These are phyloP conservation scores for Sarcophaga carnaria DNA, from an alignment of 2,888 invertebrate species.

Conservation along the genomic window DNA sequence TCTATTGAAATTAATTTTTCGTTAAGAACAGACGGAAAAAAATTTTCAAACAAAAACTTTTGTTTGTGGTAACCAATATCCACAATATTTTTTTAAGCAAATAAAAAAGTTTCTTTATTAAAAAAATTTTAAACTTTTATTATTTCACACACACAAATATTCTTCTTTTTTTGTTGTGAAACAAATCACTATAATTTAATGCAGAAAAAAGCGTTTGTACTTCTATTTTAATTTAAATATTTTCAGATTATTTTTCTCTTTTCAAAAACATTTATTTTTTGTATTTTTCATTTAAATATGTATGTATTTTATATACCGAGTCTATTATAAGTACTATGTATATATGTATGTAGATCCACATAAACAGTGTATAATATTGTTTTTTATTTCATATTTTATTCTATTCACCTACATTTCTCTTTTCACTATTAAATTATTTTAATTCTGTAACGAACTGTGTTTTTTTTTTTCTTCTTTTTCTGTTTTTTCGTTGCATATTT, in stretches of 20 bases:
- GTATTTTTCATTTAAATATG: slow-evolving; percentile 14
- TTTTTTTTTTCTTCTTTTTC: slow-evolving; percentile 12
- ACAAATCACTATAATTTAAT: not conserved
- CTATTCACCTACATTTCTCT: slow-evolving; percentile 32
- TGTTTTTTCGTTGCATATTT: slow-evolving; percentile 1
- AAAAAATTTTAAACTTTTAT: no score
- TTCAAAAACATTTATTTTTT: not conserved
- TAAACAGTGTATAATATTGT: not conserved
- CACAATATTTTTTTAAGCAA: no score
- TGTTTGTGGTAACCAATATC: no score
- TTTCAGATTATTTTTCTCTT: not conserved
- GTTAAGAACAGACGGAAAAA: no score
- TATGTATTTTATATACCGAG: no score
- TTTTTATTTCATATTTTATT: slow-evolving; percentile 30
- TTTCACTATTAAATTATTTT: slow-evolving; percentile 41
- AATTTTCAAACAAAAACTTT: no score
- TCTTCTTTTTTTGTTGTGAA: not conserved
- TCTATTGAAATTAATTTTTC: no score
- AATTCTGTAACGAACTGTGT: slow-evolving; percentile 18
- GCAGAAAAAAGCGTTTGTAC: not conserved
- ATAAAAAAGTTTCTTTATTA: no score
- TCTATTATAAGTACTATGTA: not conserved
- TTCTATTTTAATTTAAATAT: slow-evolving; percentile 43
- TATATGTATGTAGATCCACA: not conserved
- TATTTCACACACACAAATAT: not conserved